Evolutionary conservation across 2,797 vertebrate species (phyloP).

Genomic region (Chaetophractus vellerosus): DNA sequence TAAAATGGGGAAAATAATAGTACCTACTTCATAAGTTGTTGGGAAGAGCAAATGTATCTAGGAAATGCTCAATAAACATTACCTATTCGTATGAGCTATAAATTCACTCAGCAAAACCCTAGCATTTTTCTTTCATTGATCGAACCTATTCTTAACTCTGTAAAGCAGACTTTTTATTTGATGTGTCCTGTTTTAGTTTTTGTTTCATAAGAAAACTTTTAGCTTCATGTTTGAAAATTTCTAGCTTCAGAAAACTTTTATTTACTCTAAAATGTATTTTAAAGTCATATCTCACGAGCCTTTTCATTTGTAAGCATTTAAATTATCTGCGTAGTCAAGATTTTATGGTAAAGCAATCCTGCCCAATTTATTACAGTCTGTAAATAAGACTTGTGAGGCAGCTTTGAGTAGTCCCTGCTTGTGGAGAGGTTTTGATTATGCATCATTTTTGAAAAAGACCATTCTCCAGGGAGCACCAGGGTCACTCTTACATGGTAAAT

Average conservation of each 20-base stretch:
- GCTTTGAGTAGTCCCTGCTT: conserved; percentile 17
- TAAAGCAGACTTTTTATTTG: conserved; percentile 10
- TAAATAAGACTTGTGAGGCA: neutral
- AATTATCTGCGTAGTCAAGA: neutral
- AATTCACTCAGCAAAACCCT: conserved; percentile 40
- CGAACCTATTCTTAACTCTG: conserved; percentile 2
- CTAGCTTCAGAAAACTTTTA: conserved; percentile 41
- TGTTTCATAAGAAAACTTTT: neutral
- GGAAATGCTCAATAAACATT: neutral
- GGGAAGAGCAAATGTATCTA: neutral
- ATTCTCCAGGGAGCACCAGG: neutral
- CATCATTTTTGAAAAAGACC: conserved; percentile 10
- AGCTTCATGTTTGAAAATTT: conserved; percentile 47
- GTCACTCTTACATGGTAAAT: neutral
- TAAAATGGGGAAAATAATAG: neutral
- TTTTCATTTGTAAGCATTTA: conserved; percentile 60
- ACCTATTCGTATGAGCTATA: neutral
- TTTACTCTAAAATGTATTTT: conserved; percentile 60
- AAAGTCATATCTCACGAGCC: neutral
- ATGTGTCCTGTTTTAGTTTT: conserved; percentile 43
- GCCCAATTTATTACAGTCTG: neutral
- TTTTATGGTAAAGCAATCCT: conserved; percentile 11
- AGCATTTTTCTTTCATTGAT: neutral
- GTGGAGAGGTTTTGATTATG: conserved; percentile 44
- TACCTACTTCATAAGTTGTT: neutral